Evolutionary conservation across 64 coral and sea anemone species (phyloP), one percentile per base, ranked within the genome.

Genomic region (Porites lutea): DNA sequence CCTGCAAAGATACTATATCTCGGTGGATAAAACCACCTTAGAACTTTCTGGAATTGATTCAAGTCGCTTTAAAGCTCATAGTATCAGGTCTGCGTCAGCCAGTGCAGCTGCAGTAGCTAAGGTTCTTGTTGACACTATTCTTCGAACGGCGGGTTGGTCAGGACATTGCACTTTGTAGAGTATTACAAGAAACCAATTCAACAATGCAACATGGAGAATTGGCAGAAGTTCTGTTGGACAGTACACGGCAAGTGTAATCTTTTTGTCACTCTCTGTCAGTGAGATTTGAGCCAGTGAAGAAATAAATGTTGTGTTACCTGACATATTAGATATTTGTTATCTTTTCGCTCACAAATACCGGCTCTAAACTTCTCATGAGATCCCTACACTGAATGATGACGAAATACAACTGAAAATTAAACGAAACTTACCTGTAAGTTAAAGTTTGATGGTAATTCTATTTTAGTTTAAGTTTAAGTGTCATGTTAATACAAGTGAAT

Each of bases 81-180:
- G 90, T 66, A 78, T 59, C 10, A 72, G 89, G 58, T 58, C 76
- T 70, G 15, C 77, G 3, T 82, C 54, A 57, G 48, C 67, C 66
- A 90, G 89, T 20, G 22, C 74, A 54, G 74, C 45, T 72, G 48
- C 3, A 3, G 4, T 81, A 90, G 65, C 88, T 52, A 79, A 49
- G 51, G 37, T 82, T 69, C 78, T 50, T 13, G 59, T 72, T 23
- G 51, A 74, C 23, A 72, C 53, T 18, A 90, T 90, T 59, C 19
- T 81, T 10, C 54, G 45, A 72, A 63, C 67, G 58, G 89, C 89
- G 44, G 89, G 89, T 44, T 90, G 89, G 89, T 90, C 89, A 90
- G 68, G 18, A 13, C 20, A 48, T 19, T 82, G 63, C 9, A 90
- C 89, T 90, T 90, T 90, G 89, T 77, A 71, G 82, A 86, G 61